Base-by-base conservation (phyloP, 2,888 invertebrate genomes). In the Ormyrus nitidulus region DNA sequence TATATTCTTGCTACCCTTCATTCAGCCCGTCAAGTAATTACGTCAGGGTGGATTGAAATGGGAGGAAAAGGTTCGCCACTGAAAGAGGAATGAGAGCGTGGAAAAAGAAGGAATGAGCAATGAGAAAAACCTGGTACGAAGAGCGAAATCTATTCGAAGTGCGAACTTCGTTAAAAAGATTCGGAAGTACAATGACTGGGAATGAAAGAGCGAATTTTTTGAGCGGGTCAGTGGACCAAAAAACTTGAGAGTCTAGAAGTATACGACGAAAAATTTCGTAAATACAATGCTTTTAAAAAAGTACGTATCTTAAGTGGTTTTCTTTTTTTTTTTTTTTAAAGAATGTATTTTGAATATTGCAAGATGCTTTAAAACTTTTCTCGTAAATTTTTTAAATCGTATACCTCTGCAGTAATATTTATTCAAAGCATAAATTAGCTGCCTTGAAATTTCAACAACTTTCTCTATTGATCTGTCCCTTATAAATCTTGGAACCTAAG, bases 1-100 rank as follows among this genome's bases (percentile, higher is more conserved):
- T 49, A 75, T 75, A 75, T 68, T 59, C 75, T 75, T 65, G 58
- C 66, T 59, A 75, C n/a, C 75, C 66, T 75, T 68, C 51, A 51
- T 59, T 75, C 58, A 75, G 66, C 75, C 68, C 51, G 59, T 51
- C 68, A 46, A 75, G 66, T 59, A 13, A 75, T 59, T 13, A 19
- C 51, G 66, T 59, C 51, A 51, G 66, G 46, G 11, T 62, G 54
- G 64, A 72, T 46, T 54, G 61, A 53, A 53, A 72, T 53, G 51
- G 61, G 53, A 44, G 19, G 53, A 61, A 44, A 34, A n/a, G 34
- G 34, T 34, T 34, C 34, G 34, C 34, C 34, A 34, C 34, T n/a
- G 46, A 56, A 56, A 54, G 13, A 46, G n/a, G n/a, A 64, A 11
- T 49, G 58, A 59, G 44, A 53, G 62, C 44, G 46, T 61, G 9